Percentiles rank a stretch among this genome's conserved stretches.
phyloP scores from a whole-genome alignment of 2,113 vertebrate genomes.

The Heteronetta atricapilla region DNA sequence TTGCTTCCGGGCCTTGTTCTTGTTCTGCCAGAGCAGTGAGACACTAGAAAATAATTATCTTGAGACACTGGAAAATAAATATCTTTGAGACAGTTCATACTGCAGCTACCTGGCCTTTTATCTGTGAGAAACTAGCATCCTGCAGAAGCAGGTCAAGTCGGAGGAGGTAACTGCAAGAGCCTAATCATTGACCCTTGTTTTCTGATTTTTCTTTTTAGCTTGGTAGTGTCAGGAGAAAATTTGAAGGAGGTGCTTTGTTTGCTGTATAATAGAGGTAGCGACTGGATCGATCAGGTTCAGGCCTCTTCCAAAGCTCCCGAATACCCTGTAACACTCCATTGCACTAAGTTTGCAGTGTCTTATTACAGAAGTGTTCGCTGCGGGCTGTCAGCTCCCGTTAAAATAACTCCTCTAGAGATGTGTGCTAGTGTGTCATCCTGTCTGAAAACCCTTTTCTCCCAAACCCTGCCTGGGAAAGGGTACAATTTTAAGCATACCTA shows the following conservation, averaged over 20 bases:
- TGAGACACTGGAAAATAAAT: not conserved
- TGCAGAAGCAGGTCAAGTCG: not conserved
- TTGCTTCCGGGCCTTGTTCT: not conserved
- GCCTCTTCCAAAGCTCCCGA: not conserved
- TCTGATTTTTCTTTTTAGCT: not conserved
- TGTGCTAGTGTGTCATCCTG: constrained; percentile 36
- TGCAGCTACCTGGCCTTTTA: not conserved
- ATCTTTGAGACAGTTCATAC: not conserved
- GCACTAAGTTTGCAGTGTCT: not conserved
- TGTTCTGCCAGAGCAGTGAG: not conserved
- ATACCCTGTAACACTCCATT: not conserved
- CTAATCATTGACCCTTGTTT: not conserved
- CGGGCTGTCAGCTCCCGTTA: not conserved
- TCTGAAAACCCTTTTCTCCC: constrained; percentile 12
- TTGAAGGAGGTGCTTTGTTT: not conserved
- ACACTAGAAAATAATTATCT: not conserved
- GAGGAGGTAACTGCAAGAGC: not conserved
- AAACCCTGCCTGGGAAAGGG: not conserved
- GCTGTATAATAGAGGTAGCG: not conserved
- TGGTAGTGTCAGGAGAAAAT: not conserved
- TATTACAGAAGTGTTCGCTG: not conserved
- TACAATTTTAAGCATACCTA: not conserved
- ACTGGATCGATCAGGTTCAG: not conserved
- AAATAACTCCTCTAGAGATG: not conserved
- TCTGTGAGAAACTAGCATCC: not conserved